A percentile compares a stretch with the other conserved stretches of the same genome.
Conservation (phyloP, 2,797 vertebrate genomes). For the Gila robusta region DNA sequence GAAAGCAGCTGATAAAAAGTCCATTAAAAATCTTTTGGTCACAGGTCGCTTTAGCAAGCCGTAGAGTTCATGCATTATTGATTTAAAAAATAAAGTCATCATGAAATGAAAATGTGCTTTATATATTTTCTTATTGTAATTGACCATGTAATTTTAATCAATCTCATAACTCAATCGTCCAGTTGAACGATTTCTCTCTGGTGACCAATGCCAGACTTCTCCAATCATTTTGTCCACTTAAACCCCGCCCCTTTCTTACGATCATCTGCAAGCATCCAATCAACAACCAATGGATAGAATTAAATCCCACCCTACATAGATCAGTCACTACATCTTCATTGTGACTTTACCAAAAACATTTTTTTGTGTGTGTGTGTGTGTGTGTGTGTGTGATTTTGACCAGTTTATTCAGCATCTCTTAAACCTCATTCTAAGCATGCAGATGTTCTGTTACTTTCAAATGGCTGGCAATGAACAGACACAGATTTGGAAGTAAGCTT, state of each 20-base stretch:
- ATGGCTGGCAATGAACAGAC: constrained; percentile 1
- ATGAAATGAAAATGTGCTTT: background rate
- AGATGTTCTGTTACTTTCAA: background rate
- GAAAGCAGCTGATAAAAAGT: background rate
- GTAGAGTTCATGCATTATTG: background rate
- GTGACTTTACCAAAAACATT: background rate
- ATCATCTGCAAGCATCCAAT: background rate
- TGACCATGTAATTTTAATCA: background rate
- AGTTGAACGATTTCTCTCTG: background rate
- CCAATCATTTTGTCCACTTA: background rate
- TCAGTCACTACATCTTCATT: background rate
- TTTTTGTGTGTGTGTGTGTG: no score
- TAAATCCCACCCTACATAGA: background rate
- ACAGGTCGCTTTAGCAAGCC: background rate
- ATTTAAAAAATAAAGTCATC: background rate
- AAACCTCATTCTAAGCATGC: background rate
- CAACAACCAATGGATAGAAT: background rate
- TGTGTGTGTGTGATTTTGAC: background rate
- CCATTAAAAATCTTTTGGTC: background rate
- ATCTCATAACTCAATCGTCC: background rate
- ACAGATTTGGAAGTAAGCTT: constrained; percentile 1
- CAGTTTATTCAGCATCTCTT: background rate
- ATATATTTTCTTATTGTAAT: background rate
- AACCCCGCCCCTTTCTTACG: background rate
- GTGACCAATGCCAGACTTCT: background rate